Base-by-base conservation (phyloP, 2,797 vertebrate species). In the Chelon labrosus region DNA sequence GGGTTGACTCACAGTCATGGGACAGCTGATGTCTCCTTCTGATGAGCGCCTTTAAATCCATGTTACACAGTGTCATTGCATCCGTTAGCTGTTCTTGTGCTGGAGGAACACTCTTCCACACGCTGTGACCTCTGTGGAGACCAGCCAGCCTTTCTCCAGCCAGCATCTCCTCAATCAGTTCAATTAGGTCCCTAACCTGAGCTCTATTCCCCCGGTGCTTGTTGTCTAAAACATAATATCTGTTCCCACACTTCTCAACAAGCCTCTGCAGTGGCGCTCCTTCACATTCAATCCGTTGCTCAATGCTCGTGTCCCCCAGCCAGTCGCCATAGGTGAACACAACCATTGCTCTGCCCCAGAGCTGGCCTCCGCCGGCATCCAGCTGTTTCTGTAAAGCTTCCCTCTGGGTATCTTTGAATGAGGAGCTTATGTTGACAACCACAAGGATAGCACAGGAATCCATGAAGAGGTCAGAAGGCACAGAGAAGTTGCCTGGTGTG, bases 281-380 rank as follows among this genome's bases (percentile, higher is more conserved):
- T 65, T 94, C 93, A 0, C 90, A 88, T 85, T 94, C 93, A 0
- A 94, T 80, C 55, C 52, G 90, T 51, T 58, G 86, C 80, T 94
- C 92, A 5, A 94, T 37, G 55, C 54, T 81, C 0, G 84, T 85
- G 84, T 85, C 77, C 0, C 89, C 90, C 57, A 95, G 75, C 87
- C 90, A 89, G 71, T 95, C 92, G 0, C 92, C 93, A 0, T 89
- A 16, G 73, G 90, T 94, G 79, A 94, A 95, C 54, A 95, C 73
- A 7, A 94, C 90, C 49, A 80, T 2, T 0, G 90, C 67, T 37
- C 73, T 80, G 57, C 58, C 66, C 92, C 93, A 92, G 37, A 41
- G 22, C 44, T 49, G 72, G 10, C 46, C 65, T 86, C 85, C 82
- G 0, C 59, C 75, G 0, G 20, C 71, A 25, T 77, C 61, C 75